Conservation (phyloP, 2,888 invertebrate species). For the Pemphredon lugubris region DNA sequence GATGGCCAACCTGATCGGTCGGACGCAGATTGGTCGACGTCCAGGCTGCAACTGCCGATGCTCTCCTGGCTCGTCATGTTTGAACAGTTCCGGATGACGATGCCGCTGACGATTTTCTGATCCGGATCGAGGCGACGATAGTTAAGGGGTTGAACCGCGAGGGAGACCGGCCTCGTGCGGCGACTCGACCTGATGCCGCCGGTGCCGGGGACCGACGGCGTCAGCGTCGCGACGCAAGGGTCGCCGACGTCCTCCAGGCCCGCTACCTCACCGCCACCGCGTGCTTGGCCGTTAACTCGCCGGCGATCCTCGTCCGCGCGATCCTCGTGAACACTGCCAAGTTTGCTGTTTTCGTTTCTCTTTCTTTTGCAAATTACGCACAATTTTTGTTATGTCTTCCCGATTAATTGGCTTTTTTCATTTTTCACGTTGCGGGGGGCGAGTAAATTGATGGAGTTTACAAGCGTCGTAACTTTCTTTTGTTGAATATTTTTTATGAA, state of each 20-base stretch:
- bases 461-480: no score
- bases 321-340: slow-evolving; percentile 78
- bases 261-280: slow-evolving; percentile 75
- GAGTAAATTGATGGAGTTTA: no score
- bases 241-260: slow-evolving; percentile 73
- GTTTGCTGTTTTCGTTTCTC: slow-evolving; percentile 30
- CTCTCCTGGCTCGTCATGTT: slow-evolving; percentile 85
- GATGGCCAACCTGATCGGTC: slow-evolving; percentile 80
- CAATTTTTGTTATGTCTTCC: neutral
- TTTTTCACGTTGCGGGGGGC: no score
- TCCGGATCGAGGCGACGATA: slow-evolving; percentile 78
- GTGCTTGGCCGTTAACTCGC: slow-evolving; percentile 58
- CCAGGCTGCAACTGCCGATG: slow-evolving; percentile 93
- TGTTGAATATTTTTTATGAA: no score
- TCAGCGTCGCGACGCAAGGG: slow-evolving; percentile 67
- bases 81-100: slow-evolving; percentile 54
- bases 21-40: slow-evolving; percentile 86
- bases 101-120: slow-evolving; percentile 36
- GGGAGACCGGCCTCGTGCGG: slow-evolving; percentile 75
- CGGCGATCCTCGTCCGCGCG: slow-evolving; percentile 69
- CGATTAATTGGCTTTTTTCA: slow-evolving; percentile 24
- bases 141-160: slow-evolving; percentile 78
- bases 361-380: neutral
- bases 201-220: slow-evolving; percentile 67
- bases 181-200: slow-evolving; percentile 65